Base-by-base conservation (phyloP, 1,140 invertebrate genomes). In the Oncopeltus fasciatus region DNA sequence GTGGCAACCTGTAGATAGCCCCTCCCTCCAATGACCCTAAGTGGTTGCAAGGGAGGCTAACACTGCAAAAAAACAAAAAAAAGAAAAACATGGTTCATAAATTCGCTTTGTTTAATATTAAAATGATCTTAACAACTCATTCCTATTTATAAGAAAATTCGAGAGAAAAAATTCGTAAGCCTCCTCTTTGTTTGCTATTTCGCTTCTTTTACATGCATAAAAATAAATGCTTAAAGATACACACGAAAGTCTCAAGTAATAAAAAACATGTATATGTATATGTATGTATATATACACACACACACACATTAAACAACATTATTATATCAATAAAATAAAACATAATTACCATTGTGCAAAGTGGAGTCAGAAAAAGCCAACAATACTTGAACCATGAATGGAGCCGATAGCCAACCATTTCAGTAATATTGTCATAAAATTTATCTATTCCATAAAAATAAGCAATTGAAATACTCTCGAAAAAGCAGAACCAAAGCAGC, bases 401-500 rank as follows among this genome's bases (percentile, higher is more conserved):
- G 11, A 76, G 69, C 29, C 66, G 66, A 57, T 77, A 79, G 3
- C 82, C 83, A 68, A 84, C 75, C 83, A 85, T 85, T 66, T 81
- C 76, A 61, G 81, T 74, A 18, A 85, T 78, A 67, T 83, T 81
- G n/a, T 79, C 75, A 59, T 75, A 77, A 59, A 84, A 80, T 62
- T 76, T 75, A 12, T 76, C 72, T 18, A 76, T 76, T 3, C 83
- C 79, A 71, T 85, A 85, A 24, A 83, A 77, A 80, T 83, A 85
- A 2, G 80, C 80, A 64, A 85, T 76, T 9, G 76, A 77, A 47
- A 84, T 72, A 49, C 79, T 82, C 73, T 86, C 82, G 65, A 82
- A 81, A 69, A 85, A 81, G 67, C 81, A 82, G 3, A 83, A 80
- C 76, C 81, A 82, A 2, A 86, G 69, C 28, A 85, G 73, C 21